phyloP scores from a whole-genome alignment of 2,113 vertebrate species.

The Nycticebus coucang region DNA sequence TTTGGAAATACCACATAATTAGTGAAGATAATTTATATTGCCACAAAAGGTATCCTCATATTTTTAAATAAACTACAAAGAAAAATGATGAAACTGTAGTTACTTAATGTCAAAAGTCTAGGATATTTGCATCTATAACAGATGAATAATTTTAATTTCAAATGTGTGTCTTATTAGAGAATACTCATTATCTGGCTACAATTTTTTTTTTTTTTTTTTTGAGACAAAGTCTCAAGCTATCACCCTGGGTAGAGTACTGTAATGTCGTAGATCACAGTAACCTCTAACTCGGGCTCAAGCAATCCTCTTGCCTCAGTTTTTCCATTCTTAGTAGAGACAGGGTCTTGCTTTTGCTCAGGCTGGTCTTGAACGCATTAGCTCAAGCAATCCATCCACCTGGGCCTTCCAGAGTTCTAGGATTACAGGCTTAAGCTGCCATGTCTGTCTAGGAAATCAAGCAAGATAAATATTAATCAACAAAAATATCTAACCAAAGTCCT shows the following conservation, averaged over 20 bases:
- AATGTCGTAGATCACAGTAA: no score
- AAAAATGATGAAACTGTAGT: background rate
- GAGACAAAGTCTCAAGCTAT: no score
- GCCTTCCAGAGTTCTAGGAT: no score
- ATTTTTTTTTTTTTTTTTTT: background rate
- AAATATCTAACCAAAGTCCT: background rate
- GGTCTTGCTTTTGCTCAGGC: no score
- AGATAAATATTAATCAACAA: background rate
- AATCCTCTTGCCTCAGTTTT: no score
- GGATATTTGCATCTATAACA: background rate
- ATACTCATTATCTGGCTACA: background rate
- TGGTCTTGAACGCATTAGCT: no score
- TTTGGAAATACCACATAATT: background rate
- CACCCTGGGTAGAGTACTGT: no score
- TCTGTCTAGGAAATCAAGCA: background rate
- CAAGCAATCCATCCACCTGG: no score
- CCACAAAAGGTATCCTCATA: background rate
- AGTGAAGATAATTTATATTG: background rate
- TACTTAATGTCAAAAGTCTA: background rate
- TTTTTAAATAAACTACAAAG: background rate
- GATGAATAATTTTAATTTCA: conserved; percentile 19
- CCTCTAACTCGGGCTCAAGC: no score
- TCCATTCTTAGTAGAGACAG: no score
- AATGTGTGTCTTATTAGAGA: background rate
- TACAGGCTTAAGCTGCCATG: no score